Evolutionary conservation across 2,113 vertebrate genomes (phyloP).

Genomic region (Panthera tigris): DNA sequence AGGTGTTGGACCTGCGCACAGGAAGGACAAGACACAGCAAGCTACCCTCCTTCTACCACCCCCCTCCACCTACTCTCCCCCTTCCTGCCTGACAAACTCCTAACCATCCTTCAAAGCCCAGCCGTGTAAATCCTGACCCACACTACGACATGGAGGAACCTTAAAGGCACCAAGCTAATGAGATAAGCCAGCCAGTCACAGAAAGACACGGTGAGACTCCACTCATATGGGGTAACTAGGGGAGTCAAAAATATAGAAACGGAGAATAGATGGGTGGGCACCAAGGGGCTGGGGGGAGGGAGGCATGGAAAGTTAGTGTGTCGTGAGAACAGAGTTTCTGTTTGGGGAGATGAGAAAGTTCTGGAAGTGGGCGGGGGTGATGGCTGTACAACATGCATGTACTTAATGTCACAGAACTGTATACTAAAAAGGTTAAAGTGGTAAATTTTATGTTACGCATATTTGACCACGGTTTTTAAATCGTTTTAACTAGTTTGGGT

Average conservation of each 20-base stretch:
- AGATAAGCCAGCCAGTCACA: background rate
- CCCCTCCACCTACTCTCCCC: too few relatives aligned
- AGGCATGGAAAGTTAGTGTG: too few relatives aligned
- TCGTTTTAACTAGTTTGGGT: background rate
- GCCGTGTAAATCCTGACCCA: background rate
- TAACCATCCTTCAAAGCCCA: background rate
- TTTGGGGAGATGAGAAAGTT: background rate
- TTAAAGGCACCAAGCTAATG: background rate
- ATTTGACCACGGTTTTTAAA: background rate
- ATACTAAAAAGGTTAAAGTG: background rate
- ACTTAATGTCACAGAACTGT: background rate
- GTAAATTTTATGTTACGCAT: background rate
- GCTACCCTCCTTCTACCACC: fast-evolving
- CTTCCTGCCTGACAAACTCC: background rate
- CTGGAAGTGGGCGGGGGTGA: background rate
- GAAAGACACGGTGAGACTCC: background rate
- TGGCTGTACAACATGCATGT: fast-evolving
- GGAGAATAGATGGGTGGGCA: too few relatives aligned
- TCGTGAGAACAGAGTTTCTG: background rate
- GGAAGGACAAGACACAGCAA: fast-evolving
- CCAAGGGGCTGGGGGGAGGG: too few relatives aligned
- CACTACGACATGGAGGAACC: background rate
- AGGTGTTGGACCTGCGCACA: too few relatives aligned
- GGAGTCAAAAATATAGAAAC: background rate
- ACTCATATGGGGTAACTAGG: background rate